phyloP scores from a whole-genome alignment of 2,888 invertebrate genomes.

The Ormyrus thymus region DNA sequence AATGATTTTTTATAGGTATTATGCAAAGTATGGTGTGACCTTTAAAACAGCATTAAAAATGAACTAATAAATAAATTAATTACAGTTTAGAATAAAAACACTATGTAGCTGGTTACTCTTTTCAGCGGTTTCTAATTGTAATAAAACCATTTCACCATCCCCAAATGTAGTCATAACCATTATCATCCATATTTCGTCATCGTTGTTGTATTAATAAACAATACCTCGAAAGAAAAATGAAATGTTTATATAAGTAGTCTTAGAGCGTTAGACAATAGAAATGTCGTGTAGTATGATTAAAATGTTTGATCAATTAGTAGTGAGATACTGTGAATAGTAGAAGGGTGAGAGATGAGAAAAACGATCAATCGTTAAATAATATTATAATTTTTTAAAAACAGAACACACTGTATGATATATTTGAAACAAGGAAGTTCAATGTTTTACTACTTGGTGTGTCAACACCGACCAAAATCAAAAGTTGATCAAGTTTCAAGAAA shows the following conservation, averaged over 20 bases:
- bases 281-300: slow-evolving; percentile 38
- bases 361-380: slow-evolving; percentile 28
- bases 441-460: slow-evolving; percentile 21
- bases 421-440: slow-evolving; percentile 18
- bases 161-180: slow-evolving; percentile 47
- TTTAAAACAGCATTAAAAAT: slow-evolving; percentile 13
- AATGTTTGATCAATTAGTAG: slow-evolving; percentile 42
- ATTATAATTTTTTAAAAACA: slow-evolving; percentile 32
- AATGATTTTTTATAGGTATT: not conserved
- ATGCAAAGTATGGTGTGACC: slow-evolving; percentile 4
- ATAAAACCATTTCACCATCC: slow-evolving; percentile 36
- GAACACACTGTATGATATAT: slow-evolving; percentile 19
- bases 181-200: slow-evolving; percentile 58
- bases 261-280: slow-evolving; percentile 55
- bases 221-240: slow-evolving; percentile 55
- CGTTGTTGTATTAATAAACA: slow-evolving; percentile 62
- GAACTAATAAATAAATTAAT: not conserved
- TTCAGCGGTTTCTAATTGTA: slow-evolving; percentile 45
- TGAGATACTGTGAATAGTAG: slow-evolving; percentile 43
- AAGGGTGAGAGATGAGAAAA: slow-evolving; percentile 53
- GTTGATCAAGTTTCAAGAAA: slow-evolving; percentile 46
- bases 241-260: slow-evolving; percentile 62
- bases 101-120: slow-evolving; percentile 44
- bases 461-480: slow-evolving; percentile 43
- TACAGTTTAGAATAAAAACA: not conserved